These are phyloP conservation scores for Papilio gigon DNA, from an alignment of 2,888 invertebrate species.

Conservation along the genomic window DNA sequence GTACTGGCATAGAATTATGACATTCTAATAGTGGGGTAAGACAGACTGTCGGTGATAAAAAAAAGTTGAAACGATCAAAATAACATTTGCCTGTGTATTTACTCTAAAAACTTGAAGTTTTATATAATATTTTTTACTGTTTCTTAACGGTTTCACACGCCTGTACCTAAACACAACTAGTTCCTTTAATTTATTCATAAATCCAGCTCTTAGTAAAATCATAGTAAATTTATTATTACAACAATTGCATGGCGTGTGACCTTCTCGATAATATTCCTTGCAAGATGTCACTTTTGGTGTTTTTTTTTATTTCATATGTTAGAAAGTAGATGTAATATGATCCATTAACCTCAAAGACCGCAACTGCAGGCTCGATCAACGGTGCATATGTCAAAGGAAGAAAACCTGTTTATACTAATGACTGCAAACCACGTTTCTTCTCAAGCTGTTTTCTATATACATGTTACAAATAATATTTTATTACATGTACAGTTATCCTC, in stretches of 20 bases:
- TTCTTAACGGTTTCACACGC: slow-evolving; percentile 21
- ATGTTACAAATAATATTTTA: neutral
- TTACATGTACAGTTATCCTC: neutral
- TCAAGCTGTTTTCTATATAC: neutral
- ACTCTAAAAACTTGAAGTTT: too few relatives aligned
- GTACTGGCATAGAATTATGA: too few relatives aligned
- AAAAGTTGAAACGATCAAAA: too few relatives aligned
- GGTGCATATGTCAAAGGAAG: slow-evolving; percentile 5
- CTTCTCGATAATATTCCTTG: neutral
- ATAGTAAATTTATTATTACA: slow-evolving; percentile 21
- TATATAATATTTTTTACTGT: neutral
- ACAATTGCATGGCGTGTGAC: neutral
- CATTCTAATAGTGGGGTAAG: too few relatives aligned
- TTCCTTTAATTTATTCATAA: slow-evolving; percentile 25
- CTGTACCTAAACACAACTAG: slow-evolving; percentile 22
- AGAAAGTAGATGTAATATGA: slow-evolving; percentile 6
- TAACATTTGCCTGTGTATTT: too few relatives aligned
- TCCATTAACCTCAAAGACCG: slow-evolving; percentile 15
- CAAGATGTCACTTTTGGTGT: neutral
- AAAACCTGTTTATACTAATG: slow-evolving; percentile 29
- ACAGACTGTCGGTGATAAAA: too few relatives aligned
- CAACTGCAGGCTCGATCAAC: slow-evolving; percentile 6
- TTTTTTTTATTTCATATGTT: neutral
- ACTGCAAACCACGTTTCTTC: slow-evolving; percentile 7
- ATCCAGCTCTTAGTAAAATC: slow-evolving; percentile 5